These are phyloP conservation scores for Strigops habroptila DNA, from an alignment of 2,113 vertebrate genomes.

Conservation along the genomic window DNA sequence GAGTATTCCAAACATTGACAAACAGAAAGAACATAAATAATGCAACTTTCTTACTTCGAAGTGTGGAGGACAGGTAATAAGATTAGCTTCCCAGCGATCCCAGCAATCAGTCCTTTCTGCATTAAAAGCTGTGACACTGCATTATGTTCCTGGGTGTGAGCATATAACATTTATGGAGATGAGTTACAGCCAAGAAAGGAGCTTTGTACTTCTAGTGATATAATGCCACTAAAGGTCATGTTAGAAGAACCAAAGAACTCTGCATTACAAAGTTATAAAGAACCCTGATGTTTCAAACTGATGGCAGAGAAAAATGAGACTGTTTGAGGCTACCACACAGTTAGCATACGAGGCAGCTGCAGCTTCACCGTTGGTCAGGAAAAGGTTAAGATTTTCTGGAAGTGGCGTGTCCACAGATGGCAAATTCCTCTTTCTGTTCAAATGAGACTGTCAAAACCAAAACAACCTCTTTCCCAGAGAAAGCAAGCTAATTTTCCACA, in stretches of 20 bases:
- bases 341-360: not conserved
- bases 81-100: not conserved
- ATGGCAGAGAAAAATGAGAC: not conserved
- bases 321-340: not conserved
- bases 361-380: not conserved
- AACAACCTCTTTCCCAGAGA: conserved; percentile 48
- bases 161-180: not conserved
- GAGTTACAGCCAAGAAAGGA: not conserved
- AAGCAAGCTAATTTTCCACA: conserved; percentile 49
- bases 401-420: conserved; percentile 39
- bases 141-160: not conserved
- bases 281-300: not conserved
- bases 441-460: conserved; percentile 42
- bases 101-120: not conserved
- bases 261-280: not conserved
- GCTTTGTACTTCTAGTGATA: not conserved
- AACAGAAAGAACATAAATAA: not conserved
- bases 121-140: not conserved
- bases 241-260: not conserved
- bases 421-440: conserved; percentile 62
- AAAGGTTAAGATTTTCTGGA: conserved; percentile 60
- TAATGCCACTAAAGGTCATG: not conserved
- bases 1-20: not conserved
- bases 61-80: not conserved
- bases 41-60: not conserved